Evolutionary conservation across 2,797 vertebrate species (phyloP).

Genomic region (Menidia menidia): DNA sequence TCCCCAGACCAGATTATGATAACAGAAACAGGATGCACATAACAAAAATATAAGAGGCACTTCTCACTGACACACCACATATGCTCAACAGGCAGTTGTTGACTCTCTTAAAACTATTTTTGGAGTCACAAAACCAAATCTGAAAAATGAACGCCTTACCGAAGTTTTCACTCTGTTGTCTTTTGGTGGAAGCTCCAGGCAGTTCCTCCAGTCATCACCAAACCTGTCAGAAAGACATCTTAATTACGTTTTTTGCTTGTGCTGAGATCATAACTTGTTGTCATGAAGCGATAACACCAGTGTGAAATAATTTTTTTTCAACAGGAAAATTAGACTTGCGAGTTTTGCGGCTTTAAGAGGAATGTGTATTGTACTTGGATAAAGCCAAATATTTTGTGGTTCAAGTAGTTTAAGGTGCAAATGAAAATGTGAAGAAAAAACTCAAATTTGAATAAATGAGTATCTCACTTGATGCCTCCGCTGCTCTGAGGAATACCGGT

Average conservation of each 20-base stretch:
- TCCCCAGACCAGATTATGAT: too few species aligned
- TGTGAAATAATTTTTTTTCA: too few species aligned
- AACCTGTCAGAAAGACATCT: not conserved
- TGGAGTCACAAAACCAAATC: too few species aligned
- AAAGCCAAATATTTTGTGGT: not conserved
- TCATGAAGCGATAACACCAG: too few species aligned
- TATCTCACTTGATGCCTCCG: slow-evolving; percentile 79
- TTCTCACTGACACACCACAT: too few species aligned
- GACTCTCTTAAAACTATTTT: not conserved
- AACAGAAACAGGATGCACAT: too few species aligned
- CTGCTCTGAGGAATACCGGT: slow-evolving; percentile 75
- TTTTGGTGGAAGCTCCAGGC: slow-evolving; percentile 80
- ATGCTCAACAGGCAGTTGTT: too few species aligned
- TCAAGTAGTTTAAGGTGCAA: too few species aligned
- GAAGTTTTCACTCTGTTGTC: slow-evolving; percentile 80
- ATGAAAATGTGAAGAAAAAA: too few species aligned
- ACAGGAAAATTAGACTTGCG: not conserved
- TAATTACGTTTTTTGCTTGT: too few species aligned
- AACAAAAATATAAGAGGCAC: too few species aligned
- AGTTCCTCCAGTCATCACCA: slow-evolving; percentile 83
- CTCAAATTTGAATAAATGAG: not conserved
- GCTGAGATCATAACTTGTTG: too few species aligned
- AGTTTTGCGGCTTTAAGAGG: not conserved
- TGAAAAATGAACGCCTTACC: slow-evolving; percentile 50
- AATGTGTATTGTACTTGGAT: not conserved